Conservation (phyloP, 1,140 invertebrate genomes). For the Penaeus japonicus region DNA sequence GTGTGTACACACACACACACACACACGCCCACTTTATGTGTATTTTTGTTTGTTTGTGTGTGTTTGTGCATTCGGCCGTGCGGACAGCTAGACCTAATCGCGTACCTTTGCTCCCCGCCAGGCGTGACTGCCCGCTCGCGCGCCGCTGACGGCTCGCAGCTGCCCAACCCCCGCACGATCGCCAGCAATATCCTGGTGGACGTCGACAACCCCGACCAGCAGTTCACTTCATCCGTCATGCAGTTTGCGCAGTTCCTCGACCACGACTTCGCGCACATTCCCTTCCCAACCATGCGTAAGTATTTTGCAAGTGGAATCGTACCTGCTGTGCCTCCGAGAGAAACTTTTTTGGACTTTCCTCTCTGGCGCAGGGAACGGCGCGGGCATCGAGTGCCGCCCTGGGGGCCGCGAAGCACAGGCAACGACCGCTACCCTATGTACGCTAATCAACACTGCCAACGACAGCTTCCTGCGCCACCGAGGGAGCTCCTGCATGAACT, state of each 20-base stretch:
- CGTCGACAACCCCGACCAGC: slow-evolving; percentile 71
- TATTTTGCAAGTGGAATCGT: too few species aligned
- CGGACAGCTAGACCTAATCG: too few species aligned
- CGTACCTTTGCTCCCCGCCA: background rate
- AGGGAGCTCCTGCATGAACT: slow-evolving; percentile 63
- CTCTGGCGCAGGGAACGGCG: slow-evolving; percentile 52
- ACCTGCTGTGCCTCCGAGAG: background rate
- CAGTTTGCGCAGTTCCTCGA: slow-evolving; percentile 88
- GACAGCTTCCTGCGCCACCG: slow-evolving; percentile 65
- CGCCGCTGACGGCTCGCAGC: slow-evolving; percentile 66
- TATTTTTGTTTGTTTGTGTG: too few species aligned
- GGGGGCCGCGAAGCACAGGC: slow-evolving; percentile 57
- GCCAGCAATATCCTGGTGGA: slow-evolving; percentile 76
- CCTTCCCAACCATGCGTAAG: slow-evolving; percentile 76
- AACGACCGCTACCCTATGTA: slow-evolving; percentile 66
- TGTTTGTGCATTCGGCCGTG: too few species aligned
- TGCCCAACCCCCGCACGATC: slow-evolving; percentile 77
- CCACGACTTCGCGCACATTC: slow-evolving; percentile 77
- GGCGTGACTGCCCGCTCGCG: slow-evolving; percentile 71
- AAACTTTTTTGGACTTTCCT: background rate
- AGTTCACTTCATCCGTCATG: slow-evolving; percentile 79
- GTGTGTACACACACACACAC: background rate
- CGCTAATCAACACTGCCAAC: slow-evolving; percentile 66
- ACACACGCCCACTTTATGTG: background rate
- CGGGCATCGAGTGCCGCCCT: slow-evolving; percentile 62